These are phyloP conservation scores for Bombus difficillimus DNA, from an alignment of 1,140 invertebrate species.

Conservation along the genomic window DNA sequence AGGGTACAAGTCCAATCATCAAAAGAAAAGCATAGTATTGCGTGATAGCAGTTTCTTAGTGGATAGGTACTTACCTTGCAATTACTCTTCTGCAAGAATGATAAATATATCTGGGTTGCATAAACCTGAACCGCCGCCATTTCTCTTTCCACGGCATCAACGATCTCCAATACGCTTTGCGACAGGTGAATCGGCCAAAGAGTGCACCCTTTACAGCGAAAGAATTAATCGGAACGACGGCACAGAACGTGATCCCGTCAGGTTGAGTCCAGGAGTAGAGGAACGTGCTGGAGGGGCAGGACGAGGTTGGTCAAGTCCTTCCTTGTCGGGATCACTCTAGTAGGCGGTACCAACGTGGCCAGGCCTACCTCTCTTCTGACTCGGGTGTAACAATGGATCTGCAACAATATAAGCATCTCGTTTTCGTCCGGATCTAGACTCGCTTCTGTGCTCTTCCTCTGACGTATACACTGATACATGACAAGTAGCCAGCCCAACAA, in stretches of 20 bases:
- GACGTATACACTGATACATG: constrained; percentile 58
- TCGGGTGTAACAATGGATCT: constrained; percentile 67
- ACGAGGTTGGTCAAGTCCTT: constrained; percentile 59
- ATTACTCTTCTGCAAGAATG: not conserved
- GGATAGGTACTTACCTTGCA: not conserved
- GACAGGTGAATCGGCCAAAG: not conserved
- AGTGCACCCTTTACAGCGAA: not conserved
- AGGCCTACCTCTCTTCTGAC: constrained; percentile 68
- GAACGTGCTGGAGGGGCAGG: constrained; percentile 52
- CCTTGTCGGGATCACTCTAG: constrained; percentile 67
- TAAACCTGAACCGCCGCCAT: not conserved
- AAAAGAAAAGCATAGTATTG: not conserved
- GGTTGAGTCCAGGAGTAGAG: constrained; percentile 14
- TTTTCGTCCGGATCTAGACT: constrained; percentile 46
- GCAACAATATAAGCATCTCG: constrained; percentile 69
- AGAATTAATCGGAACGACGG: not conserved
- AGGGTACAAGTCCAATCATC: not conserved
- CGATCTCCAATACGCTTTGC: too few relatives aligned
- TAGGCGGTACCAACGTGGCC: constrained; percentile 73
- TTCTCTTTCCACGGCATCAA: not conserved
- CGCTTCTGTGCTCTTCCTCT: constrained; percentile 54
- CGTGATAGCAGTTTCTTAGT: too few relatives aligned
- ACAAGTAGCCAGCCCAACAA: constrained; percentile 15
- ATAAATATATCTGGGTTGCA: not conserved
- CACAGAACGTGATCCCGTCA: not conserved